These are phyloP conservation scores for Temnothorax unifasciatus DNA, from an alignment of 2,888 invertebrate genomes.

Conservation along the genomic window DNA sequence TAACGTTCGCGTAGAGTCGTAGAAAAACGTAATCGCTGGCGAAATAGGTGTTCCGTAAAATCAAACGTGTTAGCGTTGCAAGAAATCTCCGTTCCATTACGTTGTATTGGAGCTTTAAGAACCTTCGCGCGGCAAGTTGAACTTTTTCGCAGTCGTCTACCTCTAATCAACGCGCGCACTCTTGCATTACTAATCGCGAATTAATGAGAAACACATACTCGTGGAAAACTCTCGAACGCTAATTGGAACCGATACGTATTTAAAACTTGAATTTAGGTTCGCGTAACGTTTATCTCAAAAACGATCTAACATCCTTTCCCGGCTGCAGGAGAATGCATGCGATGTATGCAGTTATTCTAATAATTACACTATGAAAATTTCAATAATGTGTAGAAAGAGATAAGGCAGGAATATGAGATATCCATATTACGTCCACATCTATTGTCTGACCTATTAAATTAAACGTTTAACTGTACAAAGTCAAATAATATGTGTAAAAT, in stretches of 20 bases:
- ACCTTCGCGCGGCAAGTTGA: slow-evolving; percentile 4
- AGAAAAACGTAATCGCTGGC: not conserved
- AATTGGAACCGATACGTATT: not conserved
- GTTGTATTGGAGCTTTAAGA: not conserved
- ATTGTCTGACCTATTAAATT: not conserved
- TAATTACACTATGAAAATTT: not conserved
- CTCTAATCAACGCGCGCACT: slow-evolving; percentile 33
- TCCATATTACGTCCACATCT: not conserved
- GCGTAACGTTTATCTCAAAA: not conserved
- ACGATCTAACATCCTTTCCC: not conserved
- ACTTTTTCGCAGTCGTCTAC: slow-evolving; percentile 16
- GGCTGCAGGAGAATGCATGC: not conserved
- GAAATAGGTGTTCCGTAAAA: not conserved
- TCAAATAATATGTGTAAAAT: not conserved
- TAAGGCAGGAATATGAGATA: not conserved
- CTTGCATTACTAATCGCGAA: slow-evolving; percentile 46
- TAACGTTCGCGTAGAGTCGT: not conserved
- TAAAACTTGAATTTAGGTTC: not conserved
- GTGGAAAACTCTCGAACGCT: not conserved
- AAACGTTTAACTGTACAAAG: not conserved
- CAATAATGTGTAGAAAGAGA: not conserved
- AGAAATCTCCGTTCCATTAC: slow-evolving; percentile 33
- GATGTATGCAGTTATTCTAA: not conserved
- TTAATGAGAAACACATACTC: slow-evolving; percentile 31
- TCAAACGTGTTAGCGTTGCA: slow-evolving; percentile 1